Evolutionary conservation across 2,797 vertebrate species (phyloP), one percentile per base, ranked within the genome.

Genomic region (Calcarius lapponicus): DNA sequence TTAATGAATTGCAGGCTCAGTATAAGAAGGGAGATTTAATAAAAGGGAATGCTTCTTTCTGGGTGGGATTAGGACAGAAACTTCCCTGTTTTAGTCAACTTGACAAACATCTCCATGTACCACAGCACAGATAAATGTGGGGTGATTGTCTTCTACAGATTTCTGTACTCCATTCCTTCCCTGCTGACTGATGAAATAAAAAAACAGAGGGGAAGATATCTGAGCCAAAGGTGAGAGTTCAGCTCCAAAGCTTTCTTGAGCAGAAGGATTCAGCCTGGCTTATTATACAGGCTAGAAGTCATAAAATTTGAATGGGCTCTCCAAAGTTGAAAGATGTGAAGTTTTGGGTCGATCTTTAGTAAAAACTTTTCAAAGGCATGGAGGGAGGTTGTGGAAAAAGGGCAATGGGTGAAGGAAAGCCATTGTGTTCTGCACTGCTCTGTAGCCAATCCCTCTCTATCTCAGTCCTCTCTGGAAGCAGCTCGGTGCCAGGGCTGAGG

Each of bases 251-350:
- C 57, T 90, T 82, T 51, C 66, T 51, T 16, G 13, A 51, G 65
- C 54, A 38, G 31, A 34, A 57, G 65, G 34, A 61, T 50, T 80
- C 3, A 0, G 22, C 87, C 81, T 62, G 66, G 25, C 73, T 90
- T 90, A 70, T 88, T 79, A 75, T 18, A 36, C 20, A 28, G 76
- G 70, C 90, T 81, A 79, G 72, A 92, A 94, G 65, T 78, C 61
- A 67, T 16, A 43, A 88, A 71, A 94, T 92, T 89, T 90, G 79
- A 95, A 90, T 83, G 86, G 47, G 51, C 58, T 83, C 80, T 56
- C 75, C 47, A 22, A 72, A 73, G 88, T 81, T 65, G 76, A 91
- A 92, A 92, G 81, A 74, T 47, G 60, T 71, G 61, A 73, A 24
- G n/a, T 69, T 92, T 73, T 22, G 53, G 79, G 81, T 69, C 5